Evolutionary conservation across 2,888 invertebrate species (phyloP), one percentile per base, ranked within the genome.

Genomic region (Tiphia femorata): DNA sequence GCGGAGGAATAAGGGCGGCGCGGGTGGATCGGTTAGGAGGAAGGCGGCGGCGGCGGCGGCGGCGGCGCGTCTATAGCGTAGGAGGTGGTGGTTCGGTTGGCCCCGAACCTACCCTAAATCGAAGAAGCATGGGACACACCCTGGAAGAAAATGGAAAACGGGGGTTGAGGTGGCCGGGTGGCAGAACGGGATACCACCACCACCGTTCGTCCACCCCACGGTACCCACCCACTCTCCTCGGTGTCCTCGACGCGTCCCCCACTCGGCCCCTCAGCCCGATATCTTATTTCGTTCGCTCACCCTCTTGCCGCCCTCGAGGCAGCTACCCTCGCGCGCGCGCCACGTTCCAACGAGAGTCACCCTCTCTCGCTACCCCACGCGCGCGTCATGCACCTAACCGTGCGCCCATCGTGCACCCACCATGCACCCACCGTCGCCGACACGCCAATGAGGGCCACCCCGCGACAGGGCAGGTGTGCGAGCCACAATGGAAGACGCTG

Each of bases 51-150:
- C 19, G 33, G 49, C 47, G 33, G 12, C n/a, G n/a, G n/a, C n/a
- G n/a, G n/a, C n/a, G n/a, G n/a, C n/a, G n/a, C n/a, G n/a, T n/a
- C n/a, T n/a, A n/a, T n/a, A n/a, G n/a, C n/a, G n/a, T n/a, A n/a
- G 35, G 20, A 27, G 29, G 49, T 33, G 47, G 56, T 55, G 55
- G 53, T 50, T 41, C 43, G 55, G 52, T 52, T 62, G 37, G 58
- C 51, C 67, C 73, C 75, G 74, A 78, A 79, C 72, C 75, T 75
- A 75, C 72, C 78, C 76, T 71, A 79, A 79, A 81, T 78, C 75
- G 79, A 76, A 76, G 71, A 73, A 74, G 73, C 69, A 75, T 67
- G 70, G 69, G 80, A 80, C 78, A 79, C 79, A 79, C 79, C 80
- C 79, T 73, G 70, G 64, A 67, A 72, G 75, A 67, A 70, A 75